Evolutionary conservation across 2,113 vertebrate species (phyloP).

Genomic region (Ploceus nigricollis): DNA sequence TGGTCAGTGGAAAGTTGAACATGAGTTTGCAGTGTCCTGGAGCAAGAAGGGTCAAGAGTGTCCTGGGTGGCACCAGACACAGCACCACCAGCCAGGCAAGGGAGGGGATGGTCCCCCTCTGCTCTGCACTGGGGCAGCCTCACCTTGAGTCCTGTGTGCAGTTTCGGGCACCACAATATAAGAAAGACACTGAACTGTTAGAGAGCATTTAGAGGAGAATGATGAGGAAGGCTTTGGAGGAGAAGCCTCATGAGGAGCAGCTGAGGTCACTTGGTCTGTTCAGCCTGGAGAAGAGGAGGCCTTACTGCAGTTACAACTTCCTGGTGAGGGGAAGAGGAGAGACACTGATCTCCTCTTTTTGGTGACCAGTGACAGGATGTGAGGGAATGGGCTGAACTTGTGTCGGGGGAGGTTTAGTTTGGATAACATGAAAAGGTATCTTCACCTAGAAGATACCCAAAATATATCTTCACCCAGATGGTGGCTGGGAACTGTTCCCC

Average conservation of each 20-base stretch:
- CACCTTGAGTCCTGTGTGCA: rapidly evolving
- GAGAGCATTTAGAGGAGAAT: neutral
- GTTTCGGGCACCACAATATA: neutral
- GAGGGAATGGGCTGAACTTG: neutral
- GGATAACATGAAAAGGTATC: neutral
- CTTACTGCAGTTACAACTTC: neutral
- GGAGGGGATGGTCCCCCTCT: neutral
- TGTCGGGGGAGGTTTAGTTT: neutral
- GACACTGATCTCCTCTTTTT: neutral
- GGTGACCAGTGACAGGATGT: neutral
- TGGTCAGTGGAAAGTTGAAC: rapidly evolving
- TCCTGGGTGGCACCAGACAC: neutral
- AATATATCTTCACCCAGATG: neutral
- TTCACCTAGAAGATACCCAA: neutral
- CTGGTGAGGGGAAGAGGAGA: rapidly evolving
- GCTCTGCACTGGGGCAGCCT: rapidly evolving
- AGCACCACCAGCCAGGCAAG: rapidly evolving
- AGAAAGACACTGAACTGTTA: neutral
- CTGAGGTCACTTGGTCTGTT: neutral
- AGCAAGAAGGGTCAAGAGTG: rapidly evolving
- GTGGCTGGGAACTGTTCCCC: neutral
- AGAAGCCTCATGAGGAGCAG: rapidly evolving
- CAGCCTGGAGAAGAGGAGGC: neutral
- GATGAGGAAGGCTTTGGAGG: neutral
- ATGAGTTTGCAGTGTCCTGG: rapidly evolving